phyloP scores from a whole-genome alignment of 2,113 vertebrate species.

The Leiothrix lutea region DNA sequence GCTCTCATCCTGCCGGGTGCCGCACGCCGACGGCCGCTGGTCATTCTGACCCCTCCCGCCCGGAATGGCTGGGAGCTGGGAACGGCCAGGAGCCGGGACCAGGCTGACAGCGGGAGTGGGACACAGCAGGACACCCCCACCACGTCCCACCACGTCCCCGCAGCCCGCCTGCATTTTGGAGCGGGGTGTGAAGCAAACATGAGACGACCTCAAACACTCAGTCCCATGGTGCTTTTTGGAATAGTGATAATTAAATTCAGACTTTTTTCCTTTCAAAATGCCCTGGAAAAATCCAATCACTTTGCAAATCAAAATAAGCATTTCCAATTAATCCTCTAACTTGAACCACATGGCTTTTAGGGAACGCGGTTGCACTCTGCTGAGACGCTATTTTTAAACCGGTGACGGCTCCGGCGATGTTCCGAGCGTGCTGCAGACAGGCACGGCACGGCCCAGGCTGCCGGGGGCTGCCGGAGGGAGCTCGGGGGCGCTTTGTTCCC shows the following conservation, averaged over 20 bases:
- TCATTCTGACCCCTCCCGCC: accelerated
- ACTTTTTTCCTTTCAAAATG: slow-evolving; percentile 66
- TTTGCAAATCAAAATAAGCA: slow-evolving; percentile 68
- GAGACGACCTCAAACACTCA: slow-evolving; percentile 24
- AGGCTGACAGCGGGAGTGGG: background rate
- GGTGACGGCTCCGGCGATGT: slow-evolving; percentile 13
- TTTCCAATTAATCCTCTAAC: slow-evolving; percentile 67
- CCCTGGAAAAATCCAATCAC: slow-evolving; percentile 68
- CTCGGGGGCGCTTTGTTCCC: background rate
- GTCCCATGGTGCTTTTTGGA: slow-evolving; percentile 65
- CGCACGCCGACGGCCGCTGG: accelerated
- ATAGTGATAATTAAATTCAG: slow-evolving; percentile 65
- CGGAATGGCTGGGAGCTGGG: background rate
- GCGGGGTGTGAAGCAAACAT: slow-evolving; percentile 46
- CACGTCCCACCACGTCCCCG: background rate
- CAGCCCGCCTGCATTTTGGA: background rate
- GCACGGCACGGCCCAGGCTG: background rate
- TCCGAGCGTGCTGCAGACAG: background rate
- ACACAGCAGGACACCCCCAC: background rate
- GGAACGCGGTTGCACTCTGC: slow-evolving; percentile 40
- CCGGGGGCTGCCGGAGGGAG: background rate
- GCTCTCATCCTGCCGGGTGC: background rate
- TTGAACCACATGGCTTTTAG: slow-evolving; percentile 57
- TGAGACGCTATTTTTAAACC: slow-evolving; percentile 49
- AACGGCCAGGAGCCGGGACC: accelerated